Conservation (phyloP, 2,113 vertebrate species). For the Stigmatopora argus region DNA sequence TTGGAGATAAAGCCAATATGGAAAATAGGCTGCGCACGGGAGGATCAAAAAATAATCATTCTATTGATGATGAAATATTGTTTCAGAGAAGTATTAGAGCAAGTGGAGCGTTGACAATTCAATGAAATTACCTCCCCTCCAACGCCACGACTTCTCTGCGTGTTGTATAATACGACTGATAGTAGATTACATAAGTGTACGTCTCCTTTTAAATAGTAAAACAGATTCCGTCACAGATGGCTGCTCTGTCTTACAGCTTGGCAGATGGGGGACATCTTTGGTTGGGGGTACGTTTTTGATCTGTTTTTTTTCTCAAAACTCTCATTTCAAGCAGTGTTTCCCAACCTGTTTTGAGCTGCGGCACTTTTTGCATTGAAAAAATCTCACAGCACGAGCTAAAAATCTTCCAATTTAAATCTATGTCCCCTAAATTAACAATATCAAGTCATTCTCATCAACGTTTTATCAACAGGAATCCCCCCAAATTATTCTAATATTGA, state of each 20-base stretch:
- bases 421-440: too few species aligned
- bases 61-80: slow-evolving; percentile 27
- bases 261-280: slow-evolving; percentile 70
- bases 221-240: slow-evolving; percentile 67
- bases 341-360: too few species aligned
- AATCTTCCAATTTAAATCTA: too few species aligned
- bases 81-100: slow-evolving; percentile 20
- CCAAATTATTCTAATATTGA: too few species aligned
- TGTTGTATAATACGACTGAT: slow-evolving; percentile 31
- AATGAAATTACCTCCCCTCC: slow-evolving; percentile 22
- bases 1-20: slow-evolving; percentile 26
- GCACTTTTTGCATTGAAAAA: too few species aligned
- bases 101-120: slow-evolving; percentile 37
- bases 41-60: slow-evolving; percentile 3
- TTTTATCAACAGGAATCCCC: too few species aligned
- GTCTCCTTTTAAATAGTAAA: slow-evolving; percentile 50
- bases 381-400: too few species aligned
- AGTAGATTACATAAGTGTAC: slow-evolving; percentile 36
- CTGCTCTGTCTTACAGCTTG: slow-evolving; percentile 51
- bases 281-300: slow-evolving; percentile 11
- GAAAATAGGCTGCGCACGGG: slow-evolving; percentile 19
- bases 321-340: background rate
- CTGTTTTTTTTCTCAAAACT: background rate
- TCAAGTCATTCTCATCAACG: too few species aligned
- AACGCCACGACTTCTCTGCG: slow-evolving; percentile 11